phyloP scores from a whole-genome alignment of 2,797 vertebrate species.

The Xiphophorus birchmanni region DNA sequence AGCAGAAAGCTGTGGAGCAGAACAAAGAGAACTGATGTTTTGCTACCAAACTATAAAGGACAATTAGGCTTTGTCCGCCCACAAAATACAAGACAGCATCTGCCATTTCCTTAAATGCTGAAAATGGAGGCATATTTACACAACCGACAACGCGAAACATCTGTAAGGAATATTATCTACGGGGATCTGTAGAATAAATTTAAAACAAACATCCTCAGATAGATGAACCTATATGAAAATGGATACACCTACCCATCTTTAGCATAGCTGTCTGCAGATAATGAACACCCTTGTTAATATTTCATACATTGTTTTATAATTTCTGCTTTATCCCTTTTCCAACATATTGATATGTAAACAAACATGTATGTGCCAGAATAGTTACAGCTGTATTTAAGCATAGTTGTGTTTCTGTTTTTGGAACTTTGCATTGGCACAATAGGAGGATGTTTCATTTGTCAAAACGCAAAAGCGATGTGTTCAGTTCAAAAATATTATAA shows the following conservation, averaged over 20 bases:
- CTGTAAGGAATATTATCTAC: not conserved
- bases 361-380: not conserved
- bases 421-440: not conserved
- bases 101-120: conserved; percentile 9
- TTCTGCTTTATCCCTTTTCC: not conserved
- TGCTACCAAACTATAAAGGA: conserved; percentile 6
- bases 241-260: conserved; percentile 3
- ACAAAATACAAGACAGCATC: conserved; percentile 4
- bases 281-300: not conserved
- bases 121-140: conserved; percentile 7
- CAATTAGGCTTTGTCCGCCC: not conserved
- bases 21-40: conserved; percentile 14
- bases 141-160: conserved; percentile 1
- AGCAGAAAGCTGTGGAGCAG: not conserved
- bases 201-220: not conserved
- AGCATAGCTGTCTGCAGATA: not conserved
- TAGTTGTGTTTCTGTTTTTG: not conserved
- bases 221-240: not conserved
- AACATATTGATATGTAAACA: not conserved
- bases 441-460: not conserved
- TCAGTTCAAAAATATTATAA: too few relatives aligned
- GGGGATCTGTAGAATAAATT: not conserved
- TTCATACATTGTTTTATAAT: not conserved
- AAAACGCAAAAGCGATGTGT: not conserved
- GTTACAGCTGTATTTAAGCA: not conserved